Percentiles rank a stretch among this genome's conserved stretches.
These are phyloP conservation scores for Bimastos eiseni DNA, from an alignment of 2,888 invertebrate genomes.

Conservation along the genomic window DNA sequence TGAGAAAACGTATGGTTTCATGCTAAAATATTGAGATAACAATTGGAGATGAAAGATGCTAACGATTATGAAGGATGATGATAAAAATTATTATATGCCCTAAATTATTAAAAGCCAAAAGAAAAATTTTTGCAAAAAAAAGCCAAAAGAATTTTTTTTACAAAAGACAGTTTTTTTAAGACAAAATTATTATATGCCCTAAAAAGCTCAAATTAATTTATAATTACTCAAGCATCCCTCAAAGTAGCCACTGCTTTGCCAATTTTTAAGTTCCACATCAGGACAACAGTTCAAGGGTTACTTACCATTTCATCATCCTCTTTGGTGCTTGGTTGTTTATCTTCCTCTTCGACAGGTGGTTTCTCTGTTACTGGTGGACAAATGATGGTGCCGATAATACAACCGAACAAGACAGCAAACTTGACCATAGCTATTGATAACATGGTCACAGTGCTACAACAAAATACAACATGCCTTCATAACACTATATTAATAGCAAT, in stretches of 20 bases:
- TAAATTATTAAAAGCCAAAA: no score
- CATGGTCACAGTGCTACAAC: neutral
- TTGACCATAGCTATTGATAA: neutral
- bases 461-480: neutral
- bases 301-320: neutral
- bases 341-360: constrained; percentile 10
- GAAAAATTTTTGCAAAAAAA: no score
- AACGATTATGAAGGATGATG: neutral
- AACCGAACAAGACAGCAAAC: neutral
- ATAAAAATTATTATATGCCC: neutral
- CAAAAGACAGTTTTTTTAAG: no score
- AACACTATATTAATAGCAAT: neutral
- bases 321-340: neutral
- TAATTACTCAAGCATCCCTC: neutral
- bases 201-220: neutral
- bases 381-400: neutral
- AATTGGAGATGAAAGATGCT: neutral
- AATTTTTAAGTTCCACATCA: neutral
- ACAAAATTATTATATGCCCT: neutral
- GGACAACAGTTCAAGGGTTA: neutral
- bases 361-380: constrained; percentile 19
- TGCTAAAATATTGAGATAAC: neutral
- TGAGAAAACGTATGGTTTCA: neutral
- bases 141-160: no score
- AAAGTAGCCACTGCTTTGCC: neutral